Percentiles rank a stretch among this genome's conserved stretches.
These are phyloP conservation scores for Argyresthia goedartella DNA, from an alignment of 2,888 invertebrate species.

Conservation along the genomic window DNA sequence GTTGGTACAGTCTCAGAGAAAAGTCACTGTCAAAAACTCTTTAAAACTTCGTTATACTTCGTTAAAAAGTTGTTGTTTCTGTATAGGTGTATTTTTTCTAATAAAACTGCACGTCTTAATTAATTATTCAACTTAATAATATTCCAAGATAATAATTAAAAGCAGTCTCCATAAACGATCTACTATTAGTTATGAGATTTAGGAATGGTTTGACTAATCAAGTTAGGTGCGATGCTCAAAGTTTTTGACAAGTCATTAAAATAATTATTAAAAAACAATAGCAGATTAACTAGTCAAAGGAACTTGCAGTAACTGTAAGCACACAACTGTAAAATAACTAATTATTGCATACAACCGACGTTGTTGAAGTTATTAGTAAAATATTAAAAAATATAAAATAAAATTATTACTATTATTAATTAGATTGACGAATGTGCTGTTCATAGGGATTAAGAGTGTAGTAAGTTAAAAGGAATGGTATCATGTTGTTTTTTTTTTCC, in stretches of 20 bases:
- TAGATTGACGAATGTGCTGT: slow-evolving; percentile 21
- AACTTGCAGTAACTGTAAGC: neutral
- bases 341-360: neutral
- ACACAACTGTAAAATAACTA: neutral
- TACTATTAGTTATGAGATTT: too few species aligned
- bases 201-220: too few species aligned
- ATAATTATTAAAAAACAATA: neutral
- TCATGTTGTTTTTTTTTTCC: neutral
- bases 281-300: neutral
- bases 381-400: slow-evolving; percentile 13
- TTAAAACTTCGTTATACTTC: too few species aligned
- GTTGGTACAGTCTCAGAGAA: too few species aligned
- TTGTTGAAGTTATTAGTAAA: slow-evolving; percentile 7
- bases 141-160: too few species aligned
- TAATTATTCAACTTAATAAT: too few species aligned
- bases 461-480: slow-evolving; percentile 3
- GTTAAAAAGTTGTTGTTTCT: neutral
- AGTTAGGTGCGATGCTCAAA: slow-evolving; percentile 1
- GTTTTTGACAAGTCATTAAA: neutral
- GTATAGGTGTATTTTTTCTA: neutral
- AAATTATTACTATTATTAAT: slow-evolving; percentile 12
- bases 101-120: neutral
- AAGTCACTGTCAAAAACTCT: too few species aligned
- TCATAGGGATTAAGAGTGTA: slow-evolving; percentile 28
- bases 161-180: too few species aligned